Conservation (phyloP, 2,888 invertebrate genomes). For the Candidula unifasciata region DNA sequence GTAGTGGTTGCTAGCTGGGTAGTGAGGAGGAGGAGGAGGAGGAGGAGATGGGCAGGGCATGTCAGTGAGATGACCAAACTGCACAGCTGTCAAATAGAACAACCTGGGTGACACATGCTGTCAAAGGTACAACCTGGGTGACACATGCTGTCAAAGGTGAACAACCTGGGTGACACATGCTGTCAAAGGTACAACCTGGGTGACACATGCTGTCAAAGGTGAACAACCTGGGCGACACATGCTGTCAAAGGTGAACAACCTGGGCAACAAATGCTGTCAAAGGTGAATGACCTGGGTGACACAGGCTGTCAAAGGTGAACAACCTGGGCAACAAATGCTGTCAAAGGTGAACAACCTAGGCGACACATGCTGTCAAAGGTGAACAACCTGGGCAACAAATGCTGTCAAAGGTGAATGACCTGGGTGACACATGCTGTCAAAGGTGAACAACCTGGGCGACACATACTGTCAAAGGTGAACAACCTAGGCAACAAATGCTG, state of each 20-base stretch:
- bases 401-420: no score
- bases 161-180: no score
- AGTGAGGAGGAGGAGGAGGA: background rate
- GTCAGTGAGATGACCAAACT: background rate
- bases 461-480: background rate
- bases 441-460: background rate
- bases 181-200: no score
- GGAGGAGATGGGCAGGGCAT: background rate
- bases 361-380: background rate
- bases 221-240: background rate
- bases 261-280: no score
- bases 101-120: background rate
- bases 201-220: background rate
- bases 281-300: no score
- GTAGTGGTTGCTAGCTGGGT: conserved; percentile 4
- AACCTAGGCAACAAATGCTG: no score
- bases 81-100: background rate
- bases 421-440: background rate
- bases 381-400: no score
- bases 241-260: background rate
- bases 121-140: background rate
- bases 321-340: no score
- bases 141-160: background rate
- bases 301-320: background rate
- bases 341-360: no score